These are phyloP conservation scores for Carettochelys insculpta DNA, from an alignment of 2,113 vertebrate species.

Conservation along the genomic window DNA sequence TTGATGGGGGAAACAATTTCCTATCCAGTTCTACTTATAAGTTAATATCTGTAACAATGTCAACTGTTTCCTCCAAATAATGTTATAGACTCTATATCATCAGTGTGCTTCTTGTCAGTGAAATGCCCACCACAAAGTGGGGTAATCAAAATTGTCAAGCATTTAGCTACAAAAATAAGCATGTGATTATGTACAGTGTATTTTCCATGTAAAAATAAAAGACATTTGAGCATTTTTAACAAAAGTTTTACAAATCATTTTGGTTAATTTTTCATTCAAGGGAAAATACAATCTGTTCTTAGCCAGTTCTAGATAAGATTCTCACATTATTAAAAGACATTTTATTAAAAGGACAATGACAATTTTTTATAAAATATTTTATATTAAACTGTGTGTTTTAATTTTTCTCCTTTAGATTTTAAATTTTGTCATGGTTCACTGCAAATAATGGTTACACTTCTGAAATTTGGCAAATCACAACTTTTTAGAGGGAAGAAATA, in stretches of 20 bases:
- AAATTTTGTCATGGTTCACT: not conserved
- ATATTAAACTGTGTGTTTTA: no score
- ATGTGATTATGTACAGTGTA: no score
- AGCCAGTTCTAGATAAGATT: not conserved
- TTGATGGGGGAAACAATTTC: no score
- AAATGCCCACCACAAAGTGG: no score
- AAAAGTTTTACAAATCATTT: not conserved
- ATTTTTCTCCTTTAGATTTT: not conserved
- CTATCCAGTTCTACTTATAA: no score
- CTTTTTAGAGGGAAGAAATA: not conserved
- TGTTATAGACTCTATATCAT: no score
- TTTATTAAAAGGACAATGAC: not conserved
- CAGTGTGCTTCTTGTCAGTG: no score
- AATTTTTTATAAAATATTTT: not conserved
- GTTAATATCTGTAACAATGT: no score
- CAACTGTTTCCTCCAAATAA: no score
- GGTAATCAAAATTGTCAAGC: no score
- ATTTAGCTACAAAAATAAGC: no score
- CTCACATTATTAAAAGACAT: not conserved
- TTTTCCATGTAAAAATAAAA: no score
- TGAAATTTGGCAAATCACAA: not conserved
- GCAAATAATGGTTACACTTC: not conserved
- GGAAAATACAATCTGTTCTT: not conserved
- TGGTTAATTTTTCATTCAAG: not conserved
- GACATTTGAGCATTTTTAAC: not conserved